Evolutionary conservation across 1,140 invertebrate species (phyloP).

Genomic region (Leucophenga varia): DNA sequence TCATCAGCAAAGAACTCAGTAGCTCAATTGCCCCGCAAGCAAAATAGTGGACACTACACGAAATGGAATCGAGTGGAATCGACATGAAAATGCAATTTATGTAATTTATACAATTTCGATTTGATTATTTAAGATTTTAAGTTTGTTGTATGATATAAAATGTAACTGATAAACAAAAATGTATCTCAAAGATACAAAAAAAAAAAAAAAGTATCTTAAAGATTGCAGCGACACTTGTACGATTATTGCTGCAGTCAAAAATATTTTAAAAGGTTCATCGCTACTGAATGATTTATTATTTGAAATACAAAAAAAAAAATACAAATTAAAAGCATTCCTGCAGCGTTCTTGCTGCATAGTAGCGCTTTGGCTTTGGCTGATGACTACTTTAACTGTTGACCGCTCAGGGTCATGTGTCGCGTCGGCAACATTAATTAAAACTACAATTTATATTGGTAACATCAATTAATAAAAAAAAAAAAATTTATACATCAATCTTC

Average conservation of each 20-base stretch:
- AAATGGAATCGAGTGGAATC: no score
- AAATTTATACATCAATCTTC: constrained; percentile 1
- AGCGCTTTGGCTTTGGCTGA: constrained; percentile 3
- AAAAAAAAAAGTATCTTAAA: neutral
- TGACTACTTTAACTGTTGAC: constrained; percentile 10
- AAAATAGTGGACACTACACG: no score
- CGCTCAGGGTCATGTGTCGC: constrained; percentile 6
- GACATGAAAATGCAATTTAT: constrained; percentile 55
- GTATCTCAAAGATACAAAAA: no score
- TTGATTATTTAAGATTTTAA: constrained; percentile 44
- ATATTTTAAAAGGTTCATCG: constrained; percentile 20
- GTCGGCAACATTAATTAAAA: constrained; percentile 16
- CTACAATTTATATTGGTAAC: constrained; percentile 1
- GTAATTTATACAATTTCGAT: constrained; percentile 44
- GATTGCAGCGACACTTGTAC: constrained; percentile 29
- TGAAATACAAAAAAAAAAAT: constrained; percentile 21
- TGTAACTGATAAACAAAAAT: constrained; percentile 36
- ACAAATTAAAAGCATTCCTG: constrained; percentile 49
- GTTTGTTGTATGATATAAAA: constrained; percentile 40
- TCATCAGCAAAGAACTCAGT: constrained; percentile 39
- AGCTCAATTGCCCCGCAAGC: no score
- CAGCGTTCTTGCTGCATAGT: constrained; percentile 3
- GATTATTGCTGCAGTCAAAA: constrained; percentile 9
- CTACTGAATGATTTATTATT: constrained; percentile 46
- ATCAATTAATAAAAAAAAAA: constrained; percentile 45